Percentiles rank a stretch among this genome's conserved stretches.
These are phyloP conservation scores for Merluccius polli DNA, from an alignment of 2,797 vertebrate species.

Conservation along the genomic window DNA sequence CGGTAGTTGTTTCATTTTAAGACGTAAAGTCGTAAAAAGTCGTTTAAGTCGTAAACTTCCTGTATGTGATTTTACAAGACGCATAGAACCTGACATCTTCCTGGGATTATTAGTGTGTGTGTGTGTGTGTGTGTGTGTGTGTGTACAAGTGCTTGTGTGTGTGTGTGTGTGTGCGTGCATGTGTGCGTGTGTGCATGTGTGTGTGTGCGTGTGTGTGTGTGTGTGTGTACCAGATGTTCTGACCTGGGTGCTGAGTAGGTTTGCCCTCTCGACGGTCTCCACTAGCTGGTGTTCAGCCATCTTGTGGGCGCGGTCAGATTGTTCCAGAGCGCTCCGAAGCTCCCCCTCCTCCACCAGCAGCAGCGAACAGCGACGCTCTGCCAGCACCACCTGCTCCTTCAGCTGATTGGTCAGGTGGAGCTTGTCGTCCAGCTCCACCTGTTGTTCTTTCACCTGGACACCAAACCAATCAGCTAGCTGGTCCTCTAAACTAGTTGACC, in stretches of 20 bases:
- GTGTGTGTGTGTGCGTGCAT: neutral
- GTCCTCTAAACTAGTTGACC: neutral
- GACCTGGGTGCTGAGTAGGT: conserved; percentile 84
- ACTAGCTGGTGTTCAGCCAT: conserved; percentile 85
- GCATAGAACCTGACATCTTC: no score
- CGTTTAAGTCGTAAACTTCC: no score
- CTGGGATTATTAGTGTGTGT: neutral
- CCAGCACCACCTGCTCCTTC: conserved; percentile 77
- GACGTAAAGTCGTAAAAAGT: no score
- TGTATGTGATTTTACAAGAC: no score
- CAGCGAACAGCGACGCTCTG: conserved; percentile 81
- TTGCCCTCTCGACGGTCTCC: conserved; percentile 80
- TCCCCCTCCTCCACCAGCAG: conserved; percentile 82
- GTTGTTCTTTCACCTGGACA: conserved; percentile 73
- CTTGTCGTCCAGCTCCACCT: conserved; percentile 81
- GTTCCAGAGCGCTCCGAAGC: conserved; percentile 76
- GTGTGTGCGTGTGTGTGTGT: neutral
- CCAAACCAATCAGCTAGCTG: neutral
- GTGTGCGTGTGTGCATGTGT: conserved; percentile 4
- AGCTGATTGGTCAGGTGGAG: conserved; percentile 77
- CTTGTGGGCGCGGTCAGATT: conserved; percentile 79
- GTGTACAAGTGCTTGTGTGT: neutral
- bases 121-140: neutral
- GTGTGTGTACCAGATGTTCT: neutral
- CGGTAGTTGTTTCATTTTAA: no score